phyloP scores from a whole-genome alignment of 1,140 invertebrate genomes.

The Drosophila parabipectinata region DNA sequence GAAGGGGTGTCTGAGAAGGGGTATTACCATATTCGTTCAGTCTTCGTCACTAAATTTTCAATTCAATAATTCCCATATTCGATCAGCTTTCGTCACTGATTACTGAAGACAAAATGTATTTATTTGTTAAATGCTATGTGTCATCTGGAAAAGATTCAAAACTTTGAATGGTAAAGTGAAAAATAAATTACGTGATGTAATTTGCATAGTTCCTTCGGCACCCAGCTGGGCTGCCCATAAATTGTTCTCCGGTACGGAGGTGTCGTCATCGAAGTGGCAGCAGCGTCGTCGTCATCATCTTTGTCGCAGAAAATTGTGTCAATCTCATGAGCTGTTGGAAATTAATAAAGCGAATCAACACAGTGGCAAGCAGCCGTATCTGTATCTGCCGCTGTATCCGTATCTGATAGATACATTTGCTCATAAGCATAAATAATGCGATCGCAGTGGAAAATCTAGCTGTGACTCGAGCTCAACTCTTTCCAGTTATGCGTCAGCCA shows the following conservation, averaged over 20 bases:
- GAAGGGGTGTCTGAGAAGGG: neutral
- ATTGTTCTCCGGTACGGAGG: slow-evolving; percentile 16
- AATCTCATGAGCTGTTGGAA: slow-evolving; percentile 55
- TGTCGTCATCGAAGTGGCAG: slow-evolving; percentile 19
- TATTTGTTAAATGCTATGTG: neutral
- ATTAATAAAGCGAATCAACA: slow-evolving; percentile 59
- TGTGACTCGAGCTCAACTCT: slow-evolving; percentile 31
- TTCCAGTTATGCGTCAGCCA: slow-evolving; percentile 68
- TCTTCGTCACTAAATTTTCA: too few relatives aligned
- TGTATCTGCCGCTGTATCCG: slow-evolving; percentile 36
- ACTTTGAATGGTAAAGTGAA: slow-evolving; percentile 13
- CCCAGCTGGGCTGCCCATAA: slow-evolving; percentile 22
- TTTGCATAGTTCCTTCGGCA: slow-evolving; percentile 40
- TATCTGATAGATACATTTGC: slow-evolving; percentile 65
- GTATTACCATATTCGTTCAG: neutral
- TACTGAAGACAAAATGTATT: too few relatives aligned
- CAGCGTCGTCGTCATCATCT: slow-evolving; percentile 27
- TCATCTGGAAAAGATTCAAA: neutral
- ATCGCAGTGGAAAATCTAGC: slow-evolving; percentile 69
- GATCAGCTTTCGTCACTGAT: too few relatives aligned
- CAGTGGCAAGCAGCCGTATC: slow-evolving; percentile 10
- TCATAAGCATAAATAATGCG: slow-evolving; percentile 77
- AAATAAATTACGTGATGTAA: slow-evolving; percentile 20
- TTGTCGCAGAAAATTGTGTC: slow-evolving; percentile 53
- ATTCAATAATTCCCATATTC: too few relatives aligned